Base-by-base conservation (phyloP, 2,888 invertebrate genomes). In the Ditula angustiorana region DNA sequence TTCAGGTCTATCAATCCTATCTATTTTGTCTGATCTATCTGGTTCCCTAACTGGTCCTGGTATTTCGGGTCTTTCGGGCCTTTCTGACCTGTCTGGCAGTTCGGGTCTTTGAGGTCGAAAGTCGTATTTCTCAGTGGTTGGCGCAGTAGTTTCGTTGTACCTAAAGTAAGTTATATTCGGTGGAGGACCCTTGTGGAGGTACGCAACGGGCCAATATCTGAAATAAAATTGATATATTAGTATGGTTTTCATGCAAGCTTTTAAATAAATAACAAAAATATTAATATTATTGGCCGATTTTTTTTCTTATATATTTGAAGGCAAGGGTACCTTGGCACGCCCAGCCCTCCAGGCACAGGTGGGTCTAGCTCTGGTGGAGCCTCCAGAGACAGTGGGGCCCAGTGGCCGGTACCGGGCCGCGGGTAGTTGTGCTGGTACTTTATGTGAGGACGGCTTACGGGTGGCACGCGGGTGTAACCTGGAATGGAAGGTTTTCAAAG, bases 131-230 rank as follows among this genome's bases (percentile, higher is more conserved):
- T 63, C 67, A 11, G 60, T 61, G 8, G 80, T 75, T 5, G 75
- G 68, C 1, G 71, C 67, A 41, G 69, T 69, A 0, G 83, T 83
- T 77, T 91, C 91, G 68, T 91, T 90, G 73, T 86, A 92, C 58
- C 83, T 81, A 71, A 91, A 92, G 71, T 91, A 93, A 0, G 95
- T 95, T 71, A 94, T 93, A 78, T 96, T 96, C 0, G 97, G 97
- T 2, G 97, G 97, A 33, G 95, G 94, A 66, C 95, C 95, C 81
- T 95, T 95, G 77, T 97, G 97, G 0, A 97, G 92, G 80, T 97
- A 97, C 0, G 96, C 96, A 16, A 97, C 95, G 0, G 97, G 97
- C 96, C 97, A 97, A 71, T 94, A 94, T 73, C 94, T 94, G 72
- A 56, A 83, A 74, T 58, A 46, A 26, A 26, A 1, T n/a, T n/a